Conservation (phyloP, 2,797 vertebrate species). For the Ispidina picta region DNA sequence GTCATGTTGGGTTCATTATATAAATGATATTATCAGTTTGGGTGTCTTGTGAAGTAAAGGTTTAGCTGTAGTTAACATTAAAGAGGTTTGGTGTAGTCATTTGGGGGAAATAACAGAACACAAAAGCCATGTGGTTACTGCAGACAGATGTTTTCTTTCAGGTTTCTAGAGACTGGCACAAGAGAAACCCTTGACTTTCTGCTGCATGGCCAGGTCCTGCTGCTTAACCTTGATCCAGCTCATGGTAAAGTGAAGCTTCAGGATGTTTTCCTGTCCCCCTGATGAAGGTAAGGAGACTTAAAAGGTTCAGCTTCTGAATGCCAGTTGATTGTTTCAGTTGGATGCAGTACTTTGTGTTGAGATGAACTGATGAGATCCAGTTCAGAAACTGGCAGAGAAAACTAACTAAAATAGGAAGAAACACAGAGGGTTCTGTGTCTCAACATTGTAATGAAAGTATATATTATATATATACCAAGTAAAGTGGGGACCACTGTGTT, state of each 20-base stretch:
- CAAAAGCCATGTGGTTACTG: background rate
- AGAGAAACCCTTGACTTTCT: background rate
- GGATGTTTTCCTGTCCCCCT: background rate
- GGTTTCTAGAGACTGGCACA: background rate
- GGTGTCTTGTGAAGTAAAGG: background rate
- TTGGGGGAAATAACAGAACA: background rate
- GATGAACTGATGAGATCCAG: background rate
- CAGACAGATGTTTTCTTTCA: background rate
- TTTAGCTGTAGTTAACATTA: background rate
- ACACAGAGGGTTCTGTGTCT: background rate
- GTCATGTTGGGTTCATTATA: background rate
- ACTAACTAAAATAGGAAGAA: background rate
- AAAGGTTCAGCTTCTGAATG: background rate
- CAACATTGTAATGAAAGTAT: background rate
- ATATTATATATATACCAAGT: too few relatives aligned
- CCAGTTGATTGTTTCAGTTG: background rate
- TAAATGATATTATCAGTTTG: background rate
- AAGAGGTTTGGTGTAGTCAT: background rate
- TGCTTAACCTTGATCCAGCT: background rate
- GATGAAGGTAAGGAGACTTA: constrained; percentile 21
- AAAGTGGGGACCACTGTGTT: background rate
- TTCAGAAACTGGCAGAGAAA: background rate
- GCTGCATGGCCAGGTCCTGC: background rate
- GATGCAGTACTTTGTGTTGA: background rate
- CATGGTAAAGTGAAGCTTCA: background rate